These are phyloP conservation scores for Chloroceryle amazona DNA, from an alignment of 2,797 vertebrate genomes.

Conservation along the genomic window DNA sequence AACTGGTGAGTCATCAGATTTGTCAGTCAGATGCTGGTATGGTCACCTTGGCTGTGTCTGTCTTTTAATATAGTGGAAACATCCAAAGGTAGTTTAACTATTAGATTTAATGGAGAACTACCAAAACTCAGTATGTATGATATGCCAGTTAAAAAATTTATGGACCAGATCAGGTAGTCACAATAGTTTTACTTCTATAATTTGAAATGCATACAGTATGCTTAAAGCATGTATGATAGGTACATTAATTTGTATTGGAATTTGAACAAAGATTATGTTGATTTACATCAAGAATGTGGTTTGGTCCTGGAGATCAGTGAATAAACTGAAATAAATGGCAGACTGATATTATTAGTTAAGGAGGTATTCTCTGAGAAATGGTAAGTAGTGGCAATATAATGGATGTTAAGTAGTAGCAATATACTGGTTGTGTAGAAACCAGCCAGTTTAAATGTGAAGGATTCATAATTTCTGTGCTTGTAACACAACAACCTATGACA, in stretches of 20 bases:
- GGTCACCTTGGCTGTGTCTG: neutral
- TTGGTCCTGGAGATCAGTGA: neutral
- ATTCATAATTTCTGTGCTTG: neutral
- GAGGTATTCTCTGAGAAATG: neutral
- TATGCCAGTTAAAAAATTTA: neutral
- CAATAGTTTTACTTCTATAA: neutral
- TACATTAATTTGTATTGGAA: neutral
- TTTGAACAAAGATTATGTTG: neutral
- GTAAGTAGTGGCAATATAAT: neutral
- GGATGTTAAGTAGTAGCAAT: neutral
- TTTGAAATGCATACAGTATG: neutral
- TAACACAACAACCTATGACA: rapidly evolving
- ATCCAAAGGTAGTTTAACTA: neutral
- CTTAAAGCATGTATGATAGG: neutral
- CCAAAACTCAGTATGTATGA: neutral
- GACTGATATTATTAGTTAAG: neutral
- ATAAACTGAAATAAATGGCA: neutral
- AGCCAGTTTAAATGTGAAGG: neutral
- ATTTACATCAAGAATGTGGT: neutral
- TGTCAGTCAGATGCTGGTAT: neutral
- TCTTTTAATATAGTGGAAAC: neutral
- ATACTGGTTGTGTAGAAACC: neutral
- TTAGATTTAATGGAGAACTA: neutral
- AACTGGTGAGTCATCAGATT: neutral
- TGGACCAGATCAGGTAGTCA: neutral